These are phyloP conservation scores for Agapostemon virescens DNA, from an alignment of 2,888 invertebrate genomes.

Conservation along the genomic window DNA sequence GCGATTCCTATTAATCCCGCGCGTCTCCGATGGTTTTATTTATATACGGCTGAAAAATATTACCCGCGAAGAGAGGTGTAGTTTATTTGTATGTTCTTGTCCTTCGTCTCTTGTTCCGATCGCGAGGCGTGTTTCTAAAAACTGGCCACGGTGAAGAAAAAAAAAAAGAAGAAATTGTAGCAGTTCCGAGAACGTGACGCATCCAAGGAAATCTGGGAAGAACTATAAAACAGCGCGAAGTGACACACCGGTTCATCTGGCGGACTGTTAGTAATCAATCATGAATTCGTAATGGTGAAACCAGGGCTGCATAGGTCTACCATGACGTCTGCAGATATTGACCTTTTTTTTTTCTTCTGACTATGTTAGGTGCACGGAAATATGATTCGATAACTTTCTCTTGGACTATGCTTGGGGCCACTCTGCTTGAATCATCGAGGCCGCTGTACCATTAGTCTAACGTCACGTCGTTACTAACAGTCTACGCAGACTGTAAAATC, in stretches of 20 bases:
- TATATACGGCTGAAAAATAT: background rate
- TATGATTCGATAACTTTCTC: slow-evolving; percentile 42
- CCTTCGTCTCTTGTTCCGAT: background rate
- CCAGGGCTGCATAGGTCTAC: slow-evolving; percentile 34
- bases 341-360: slow-evolving; percentile 47
- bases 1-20: no score
- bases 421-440: slow-evolving; percentile 17
- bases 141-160: no score
- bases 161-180: slow-evolving; percentile 26
- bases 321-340: slow-evolving; percentile 46
- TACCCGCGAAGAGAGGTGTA: background rate
- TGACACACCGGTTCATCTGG: slow-evolving; percentile 12
- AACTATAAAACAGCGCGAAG: slow-evolving; percentile 34
- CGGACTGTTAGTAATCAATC: slow-evolving; percentile 42
- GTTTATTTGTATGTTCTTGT: background rate
- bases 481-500: background rate
- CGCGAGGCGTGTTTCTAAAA: background rate
- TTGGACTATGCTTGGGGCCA: slow-evolving; percentile 17
- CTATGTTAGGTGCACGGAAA: slow-evolving; percentile 11
- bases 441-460: background rate
- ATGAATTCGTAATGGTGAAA: slow-evolving; percentile 46
- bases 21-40: no score
- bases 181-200: slow-evolving; percentile 27
- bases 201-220: slow-evolving; percentile 30
- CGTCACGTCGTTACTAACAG: background rate